phyloP scores from a whole-genome alignment of 2,113 vertebrate species.

The Anoplopoma fimbria region DNA sequence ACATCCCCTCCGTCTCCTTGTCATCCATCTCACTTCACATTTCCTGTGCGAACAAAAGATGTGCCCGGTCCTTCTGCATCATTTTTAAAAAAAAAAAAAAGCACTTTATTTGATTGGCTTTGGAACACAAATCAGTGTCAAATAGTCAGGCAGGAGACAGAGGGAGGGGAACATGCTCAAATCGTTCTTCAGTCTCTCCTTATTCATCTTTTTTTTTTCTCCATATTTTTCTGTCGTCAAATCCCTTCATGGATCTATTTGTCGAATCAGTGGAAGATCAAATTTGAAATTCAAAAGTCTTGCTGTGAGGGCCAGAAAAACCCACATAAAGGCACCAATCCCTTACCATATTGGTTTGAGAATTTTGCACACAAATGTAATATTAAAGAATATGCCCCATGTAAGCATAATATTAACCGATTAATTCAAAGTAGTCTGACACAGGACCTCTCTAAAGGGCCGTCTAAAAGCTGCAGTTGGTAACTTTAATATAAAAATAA shows the following conservation, averaged over 20 bases:
- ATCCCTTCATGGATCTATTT: neutral
- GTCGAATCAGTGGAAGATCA: neutral
- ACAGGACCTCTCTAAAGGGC: neutral
- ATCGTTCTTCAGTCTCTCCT: neutral
- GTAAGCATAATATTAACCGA: neutral
- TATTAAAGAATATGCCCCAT: neutral
- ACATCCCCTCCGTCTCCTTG: conserved; percentile 51
- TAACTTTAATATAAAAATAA: neutral
- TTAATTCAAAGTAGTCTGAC: neutral
- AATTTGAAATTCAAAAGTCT: neutral
- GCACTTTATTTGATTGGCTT: conserved; percentile 50
- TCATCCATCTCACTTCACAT: conserved; percentile 60
- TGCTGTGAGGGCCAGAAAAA: neutral
- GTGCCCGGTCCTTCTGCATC: conserved; percentile 10
- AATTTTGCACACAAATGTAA: neutral
- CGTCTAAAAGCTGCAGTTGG: neutral
- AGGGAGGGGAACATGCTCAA: neutral
- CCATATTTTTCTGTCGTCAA: conserved; percentile 3
- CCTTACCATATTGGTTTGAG: neutral
- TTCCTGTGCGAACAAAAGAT: conserved; percentile 58
- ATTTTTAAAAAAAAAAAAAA: conserved; percentile 33
- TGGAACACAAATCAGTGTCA: conserved; percentile 53
- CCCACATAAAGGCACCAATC: neutral
- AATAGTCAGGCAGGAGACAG: conserved; percentile 25
- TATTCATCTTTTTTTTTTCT: neutral